phyloP scores from a whole-genome alignment of 2,888 invertebrate genomes.

The Zygogramma bicolorata region DNA sequence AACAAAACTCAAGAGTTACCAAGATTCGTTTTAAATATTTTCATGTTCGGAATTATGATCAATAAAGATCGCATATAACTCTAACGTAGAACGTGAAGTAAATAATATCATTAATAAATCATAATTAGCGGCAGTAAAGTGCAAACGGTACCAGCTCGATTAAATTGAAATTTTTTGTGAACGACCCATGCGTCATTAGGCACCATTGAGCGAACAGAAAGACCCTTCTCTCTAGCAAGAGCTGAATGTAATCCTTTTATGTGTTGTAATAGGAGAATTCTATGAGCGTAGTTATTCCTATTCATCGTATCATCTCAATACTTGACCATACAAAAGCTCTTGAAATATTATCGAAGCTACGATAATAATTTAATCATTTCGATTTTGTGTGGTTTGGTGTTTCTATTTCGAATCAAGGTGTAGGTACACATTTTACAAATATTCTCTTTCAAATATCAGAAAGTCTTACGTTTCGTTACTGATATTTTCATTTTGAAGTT shows the following conservation, averaged over 20 bases:
- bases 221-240: neutral
- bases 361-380: conserved; percentile 1
- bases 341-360: neutral
- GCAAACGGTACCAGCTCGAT: neutral
- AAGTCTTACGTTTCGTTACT: no score
- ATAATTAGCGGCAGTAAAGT: neutral
- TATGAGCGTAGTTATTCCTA: neutral
- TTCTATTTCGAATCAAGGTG: neutral
- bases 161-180: neutral
- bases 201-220: neutral
- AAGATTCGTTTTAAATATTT: neutral
- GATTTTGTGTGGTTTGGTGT: neutral
- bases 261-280: neutral
- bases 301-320: neutral
- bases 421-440: neutral
- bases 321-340: neutral
- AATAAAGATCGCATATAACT: neutral
- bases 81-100: neutral
- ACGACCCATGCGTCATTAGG: neutral
- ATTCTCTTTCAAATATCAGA: neutral
- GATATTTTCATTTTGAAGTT: no score
- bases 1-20: no score
- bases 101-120: neutral
- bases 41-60: neutral
- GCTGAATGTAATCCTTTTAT: neutral